Evolutionary conservation across 2,888 invertebrate genomes (phyloP), one percentile per base, ranked within the genome.

Genomic region (Syrista parreyssii): DNA sequence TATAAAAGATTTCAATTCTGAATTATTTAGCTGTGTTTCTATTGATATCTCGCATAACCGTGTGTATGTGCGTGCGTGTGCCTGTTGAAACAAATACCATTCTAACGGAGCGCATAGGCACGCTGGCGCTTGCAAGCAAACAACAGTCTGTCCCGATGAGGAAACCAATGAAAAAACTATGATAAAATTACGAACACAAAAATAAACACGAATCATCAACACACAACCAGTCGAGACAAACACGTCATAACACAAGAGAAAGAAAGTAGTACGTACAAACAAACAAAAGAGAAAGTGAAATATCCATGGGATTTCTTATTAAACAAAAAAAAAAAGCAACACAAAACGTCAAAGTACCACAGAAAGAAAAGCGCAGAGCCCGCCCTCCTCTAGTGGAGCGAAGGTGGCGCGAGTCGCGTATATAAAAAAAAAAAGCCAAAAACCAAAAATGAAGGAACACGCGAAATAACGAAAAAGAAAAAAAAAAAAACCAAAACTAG

Each of bases 401-500:
- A 73, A 77, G 40, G 23, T 6, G 40, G 15, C 40, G 40, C 40
- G 0, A 40, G 40, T 23, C 40, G 40, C 23, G 40, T 55, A 6
- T 55, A 3, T 55, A 78, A 77, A 40, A 68, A 72, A 40, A 33
- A 69, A 78, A 79, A 75, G 31, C 68, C 12, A n/a, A 75, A 76
- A 36, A 74, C 74, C 78, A 76, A 35, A 71, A 76, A n/a, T 73
- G 77, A 79, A 77, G 23, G 33, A 71, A 75, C 68, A 75, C 36
- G 73, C 68, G 73, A 68, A 30, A 40, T 73, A 78, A 76, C 31
- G 72, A 78, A 73, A 75, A 73, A 76, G 68, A 32, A 72, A 68
- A 75, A 69, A 30, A 79, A 71, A 78, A 79, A 79, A 76, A 68
- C 85, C 81, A 79, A 79, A 84, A 83, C 84, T 82, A 84, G 86